Evolutionary conservation across 2,888 invertebrate species (phyloP), one percentile per base, ranked within the genome.

Genomic region (Oscheius sp.): DNA sequence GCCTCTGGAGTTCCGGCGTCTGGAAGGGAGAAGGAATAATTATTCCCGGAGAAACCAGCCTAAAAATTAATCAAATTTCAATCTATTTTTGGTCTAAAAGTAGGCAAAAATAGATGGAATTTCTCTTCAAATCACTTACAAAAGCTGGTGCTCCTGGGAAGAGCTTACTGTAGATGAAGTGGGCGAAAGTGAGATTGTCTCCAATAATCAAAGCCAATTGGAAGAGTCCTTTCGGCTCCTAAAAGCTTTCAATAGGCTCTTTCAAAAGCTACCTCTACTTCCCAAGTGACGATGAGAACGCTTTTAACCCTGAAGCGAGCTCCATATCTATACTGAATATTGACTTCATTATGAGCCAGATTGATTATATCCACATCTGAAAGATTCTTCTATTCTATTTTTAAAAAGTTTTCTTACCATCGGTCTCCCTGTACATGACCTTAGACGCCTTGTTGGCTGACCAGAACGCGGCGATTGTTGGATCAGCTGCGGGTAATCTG

Each of bases 301-400:
- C 85, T 84, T 23, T 66, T 70, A 4, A 86, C 82, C 27, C 76
- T 63, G 70, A 87, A 86, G 12, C 72, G 73, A 6, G 75, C 74
- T 6, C 84, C 85, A 67, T 86, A 85, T 27, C 84, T 71, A 61
- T 86, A 86, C 65, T 86, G 86, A 42, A 87, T 87, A 68, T 86
- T 85, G 45, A 86, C 86, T 64, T 86, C 86, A 70, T 79, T 85
- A 48, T 82, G 81, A 2, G 83, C 84, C 61, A 86, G 52, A 46
- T 76, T 80, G 39, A 86, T 69, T 17, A 84, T 76, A 27, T 79
- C 78, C 5, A 76, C 70, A 55, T 86, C 86, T 86, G 68, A 48
- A 64, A 64, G 3, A 20, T 39, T 4, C 23, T n/a, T 27, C 33
- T 64, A n/a, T n/a, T 8, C 25, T 42, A 3, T 20, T 33, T 50